Evolutionary conservation across 2,797 vertebrate genomes (phyloP), one percentile per base, ranked within the genome.

Genomic region (Kryptolebias ocellatus): DNA sequence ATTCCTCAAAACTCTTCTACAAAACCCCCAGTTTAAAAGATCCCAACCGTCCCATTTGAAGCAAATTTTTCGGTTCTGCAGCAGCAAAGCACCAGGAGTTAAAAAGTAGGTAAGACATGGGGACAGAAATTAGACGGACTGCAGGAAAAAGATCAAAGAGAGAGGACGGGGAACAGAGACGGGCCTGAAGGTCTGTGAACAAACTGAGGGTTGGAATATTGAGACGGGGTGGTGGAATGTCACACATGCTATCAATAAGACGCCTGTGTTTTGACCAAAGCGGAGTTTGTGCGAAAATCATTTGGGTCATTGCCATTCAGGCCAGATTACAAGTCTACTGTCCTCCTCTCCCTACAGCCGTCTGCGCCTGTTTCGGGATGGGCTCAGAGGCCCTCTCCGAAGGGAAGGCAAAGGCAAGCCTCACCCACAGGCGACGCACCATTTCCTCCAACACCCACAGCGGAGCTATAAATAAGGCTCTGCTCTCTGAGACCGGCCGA

Each of bases 161-260:
- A 64, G 60, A 14, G 45, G 50, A 24, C 8, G 56, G 51, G 44
- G 44, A 59, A 63, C n/a, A 45, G 65, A 53, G 72, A 51, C 49
- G 59, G 74, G 77, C 67, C 58, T 29, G 67, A 74, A 77, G 80
- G 78, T 81, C 84, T 80, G 72, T 76, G 79, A 72, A 24, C 69
- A 79, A 70, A 58, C 69, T 49, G 53, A 52, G 58, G 75, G 79
- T 65, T 55, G 78, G 76, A 78, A 68, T 74, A 81, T 83, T 90
- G 76, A 70, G 87, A 90, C 74, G 83, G 70, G 83, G 83, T 74
- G 72, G 82, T 83, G 90, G 92, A 92, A 92, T 92, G 89, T 92
- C 88, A 89, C 91, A 92, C 90, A 79, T 89, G 85, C 88, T 70
- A 80, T 92, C 89, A 92, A 92, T 83, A 86, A 89, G 79, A 79